These are phyloP conservation scores for Cryptocephalus moraei DNA, from an alignment of 2,888 invertebrate species.

Conservation along the genomic window DNA sequence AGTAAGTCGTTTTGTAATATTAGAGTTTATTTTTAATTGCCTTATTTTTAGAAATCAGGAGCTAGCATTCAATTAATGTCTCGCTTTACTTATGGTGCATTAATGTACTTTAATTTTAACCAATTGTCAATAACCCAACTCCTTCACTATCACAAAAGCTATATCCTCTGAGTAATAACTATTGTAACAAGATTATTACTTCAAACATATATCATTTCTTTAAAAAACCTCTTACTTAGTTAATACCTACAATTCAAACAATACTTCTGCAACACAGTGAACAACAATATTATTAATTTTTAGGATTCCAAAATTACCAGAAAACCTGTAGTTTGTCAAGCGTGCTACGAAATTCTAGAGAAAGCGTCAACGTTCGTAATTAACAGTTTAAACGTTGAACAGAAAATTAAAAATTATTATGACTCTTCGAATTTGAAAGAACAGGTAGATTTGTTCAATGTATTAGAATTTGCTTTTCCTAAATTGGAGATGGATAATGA, in stretches of 20 bases:
- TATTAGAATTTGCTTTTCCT: conserved; percentile 16
- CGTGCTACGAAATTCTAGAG: conserved; percentile 12
- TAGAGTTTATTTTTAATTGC: not conserved
- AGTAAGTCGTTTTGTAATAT: conserved; percentile 6
- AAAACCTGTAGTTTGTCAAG: conserved; percentile 13
- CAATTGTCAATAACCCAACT: too few relatives aligned
- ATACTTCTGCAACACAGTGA: not conserved
- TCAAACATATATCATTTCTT: too few relatives aligned
- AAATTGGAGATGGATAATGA: conserved; percentile 15
- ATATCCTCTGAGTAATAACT: too few relatives aligned
- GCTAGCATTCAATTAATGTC: too few relatives aligned
- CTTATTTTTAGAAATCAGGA: too few relatives aligned
- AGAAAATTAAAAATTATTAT: conserved; percentile 16
- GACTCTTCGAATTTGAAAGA: conserved; percentile 9
- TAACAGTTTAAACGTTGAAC: conserved; percentile 14
- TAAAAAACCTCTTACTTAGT: not conserved
- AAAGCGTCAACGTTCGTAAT: conserved; percentile 14
- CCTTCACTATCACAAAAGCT: too few relatives aligned
- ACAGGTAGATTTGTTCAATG: conserved; percentile 13
- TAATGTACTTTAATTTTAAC: too few relatives aligned
- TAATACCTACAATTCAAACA: not conserved
- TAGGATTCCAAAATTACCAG: conserved; percentile 15
- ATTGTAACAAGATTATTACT: too few relatives aligned
- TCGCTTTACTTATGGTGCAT: too few relatives aligned
- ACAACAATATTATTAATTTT: not conserved